These are phyloP conservation scores for Eunapius fragilis DNA, from an alignment of 37 sponge, comb jelly and placozoan species.

Conservation along the genomic window DNA sequence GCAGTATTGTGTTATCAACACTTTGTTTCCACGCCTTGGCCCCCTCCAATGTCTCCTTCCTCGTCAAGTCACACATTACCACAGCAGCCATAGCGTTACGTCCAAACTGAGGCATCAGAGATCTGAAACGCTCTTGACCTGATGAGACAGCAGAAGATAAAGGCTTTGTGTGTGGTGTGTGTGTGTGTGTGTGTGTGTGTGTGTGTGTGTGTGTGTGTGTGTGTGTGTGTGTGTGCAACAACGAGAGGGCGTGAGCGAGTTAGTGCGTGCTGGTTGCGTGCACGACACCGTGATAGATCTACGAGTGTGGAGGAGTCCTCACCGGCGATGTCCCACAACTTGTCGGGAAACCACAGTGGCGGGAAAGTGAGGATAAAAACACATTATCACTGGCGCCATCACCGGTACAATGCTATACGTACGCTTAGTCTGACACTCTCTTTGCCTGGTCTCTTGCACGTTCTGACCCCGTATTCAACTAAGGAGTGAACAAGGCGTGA, in stretches of 20 bases:
- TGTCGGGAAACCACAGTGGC: not conserved
- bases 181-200: not conserved
- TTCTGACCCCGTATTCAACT: constrained; percentile 74
- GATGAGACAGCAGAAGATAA: not conserved
- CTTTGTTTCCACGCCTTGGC: constrained; percentile 67
- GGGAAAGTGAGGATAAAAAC: not conserved
- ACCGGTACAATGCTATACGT: no score
- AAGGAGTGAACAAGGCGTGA: no score
- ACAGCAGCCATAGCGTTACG: constrained; percentile 55
- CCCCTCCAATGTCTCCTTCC: constrained; percentile 47
- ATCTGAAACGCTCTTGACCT: constrained; percentile 61
- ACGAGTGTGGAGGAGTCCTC: not conserved
- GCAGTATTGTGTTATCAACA: constrained; percentile 55
- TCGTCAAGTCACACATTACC: constrained; percentile 73
- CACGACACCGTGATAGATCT: no score
- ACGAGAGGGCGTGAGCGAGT: not conserved
- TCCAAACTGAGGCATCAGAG: constrained; percentile 52
- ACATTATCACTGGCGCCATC: no score
- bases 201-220: not conserved
- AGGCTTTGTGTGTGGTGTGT: not conserved
- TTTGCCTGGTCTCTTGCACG: constrained; percentile 34
- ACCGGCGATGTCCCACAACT: constrained; percentile 80
- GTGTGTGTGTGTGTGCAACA: not conserved
- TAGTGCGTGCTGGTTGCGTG: not conserved
- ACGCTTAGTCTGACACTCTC: constrained; percentile 54